Conservation (phyloP, 2,888 invertebrate genomes). For the Magallana nippona region DNA sequence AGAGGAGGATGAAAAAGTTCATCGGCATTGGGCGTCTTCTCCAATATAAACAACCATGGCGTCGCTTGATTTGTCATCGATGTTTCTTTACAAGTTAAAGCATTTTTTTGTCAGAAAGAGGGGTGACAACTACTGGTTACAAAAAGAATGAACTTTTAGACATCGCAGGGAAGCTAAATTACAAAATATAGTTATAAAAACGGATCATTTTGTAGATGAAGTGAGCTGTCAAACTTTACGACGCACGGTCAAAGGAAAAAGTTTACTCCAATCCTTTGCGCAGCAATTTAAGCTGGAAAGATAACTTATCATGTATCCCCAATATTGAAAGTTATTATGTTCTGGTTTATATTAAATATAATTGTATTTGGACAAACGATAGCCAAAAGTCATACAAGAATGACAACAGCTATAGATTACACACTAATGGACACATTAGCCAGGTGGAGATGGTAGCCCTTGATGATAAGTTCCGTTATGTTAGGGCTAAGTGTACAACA, state of each 20-base stretch:
- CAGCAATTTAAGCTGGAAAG: background rate
- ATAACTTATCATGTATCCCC: background rate
- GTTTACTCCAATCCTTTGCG: background rate
- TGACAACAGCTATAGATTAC: constrained; percentile 25
- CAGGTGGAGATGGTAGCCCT: constrained; percentile 5
- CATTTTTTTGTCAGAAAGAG: too few species aligned
- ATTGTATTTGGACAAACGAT: constrained; percentile 28
- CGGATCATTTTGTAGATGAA: too few species aligned
- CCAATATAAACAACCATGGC: too few species aligned
- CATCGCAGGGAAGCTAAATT: too few species aligned
- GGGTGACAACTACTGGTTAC: too few species aligned
- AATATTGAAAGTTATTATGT: constrained; percentile 26
- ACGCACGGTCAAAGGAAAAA: background rate
- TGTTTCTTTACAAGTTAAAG: too few species aligned
- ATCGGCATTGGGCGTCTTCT: too few species aligned
- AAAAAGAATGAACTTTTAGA: too few species aligned
- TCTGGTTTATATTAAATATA: background rate
- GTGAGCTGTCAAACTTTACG: background rate
- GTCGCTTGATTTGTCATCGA: too few species aligned
- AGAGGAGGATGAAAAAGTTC: too few species aligned
- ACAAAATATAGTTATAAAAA: too few species aligned
- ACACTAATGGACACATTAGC: constrained; percentile 21
- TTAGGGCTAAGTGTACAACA: constrained; percentile 21
- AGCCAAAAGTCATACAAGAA: constrained; percentile 7
- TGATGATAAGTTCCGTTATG: background rate